Conservation (phyloP, 1,140 invertebrate species). For the Pomacea maculata region DNA sequence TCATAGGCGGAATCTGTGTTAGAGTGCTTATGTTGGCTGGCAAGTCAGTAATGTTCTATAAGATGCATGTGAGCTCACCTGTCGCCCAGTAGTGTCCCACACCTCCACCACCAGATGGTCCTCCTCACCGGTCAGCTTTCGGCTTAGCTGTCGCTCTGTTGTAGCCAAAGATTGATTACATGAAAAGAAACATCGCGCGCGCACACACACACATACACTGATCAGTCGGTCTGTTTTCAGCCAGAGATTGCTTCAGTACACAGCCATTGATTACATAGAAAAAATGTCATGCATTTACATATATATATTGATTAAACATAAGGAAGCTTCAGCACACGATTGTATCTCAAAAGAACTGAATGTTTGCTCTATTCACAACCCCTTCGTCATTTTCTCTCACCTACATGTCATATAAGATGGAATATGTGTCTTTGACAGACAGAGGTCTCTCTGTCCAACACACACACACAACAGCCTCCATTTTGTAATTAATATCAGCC, state of each 20-base stretch:
- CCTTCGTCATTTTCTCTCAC: too few relatives aligned
- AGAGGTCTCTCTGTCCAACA: too few relatives aligned
- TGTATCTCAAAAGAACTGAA: not conserved
- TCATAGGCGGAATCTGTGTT: too few relatives aligned
- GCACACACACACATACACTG: slow-evolving; percentile 2
- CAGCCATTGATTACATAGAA: not conserved
- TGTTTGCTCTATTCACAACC: too few relatives aligned
- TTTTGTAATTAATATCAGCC: too few relatives aligned
- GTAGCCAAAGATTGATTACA: not conserved
- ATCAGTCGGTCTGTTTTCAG: not conserved
- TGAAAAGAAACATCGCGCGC: not conserved
- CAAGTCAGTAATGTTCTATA: too few relatives aligned
- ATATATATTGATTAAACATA: not conserved
- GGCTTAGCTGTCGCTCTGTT: slow-evolving; percentile 7
- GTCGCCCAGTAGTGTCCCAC: slow-evolving; percentile 29
- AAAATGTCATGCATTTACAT: not conserved
- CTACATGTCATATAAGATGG: too few relatives aligned
- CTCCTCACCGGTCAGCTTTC: slow-evolving; percentile 26
- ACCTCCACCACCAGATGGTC: slow-evolving; percentile 26
- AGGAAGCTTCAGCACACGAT: not conserved
- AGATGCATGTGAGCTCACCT: slow-evolving; percentile 13
- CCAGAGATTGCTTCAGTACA: not conserved
- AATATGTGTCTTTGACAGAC: too few relatives aligned
- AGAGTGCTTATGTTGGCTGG: too few relatives aligned
- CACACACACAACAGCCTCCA: too few relatives aligned